These are phyloP conservation scores for Pseudomyrmex sp. DNA, from an alignment of 1,140 invertebrate species.

Conservation along the genomic window DNA sequence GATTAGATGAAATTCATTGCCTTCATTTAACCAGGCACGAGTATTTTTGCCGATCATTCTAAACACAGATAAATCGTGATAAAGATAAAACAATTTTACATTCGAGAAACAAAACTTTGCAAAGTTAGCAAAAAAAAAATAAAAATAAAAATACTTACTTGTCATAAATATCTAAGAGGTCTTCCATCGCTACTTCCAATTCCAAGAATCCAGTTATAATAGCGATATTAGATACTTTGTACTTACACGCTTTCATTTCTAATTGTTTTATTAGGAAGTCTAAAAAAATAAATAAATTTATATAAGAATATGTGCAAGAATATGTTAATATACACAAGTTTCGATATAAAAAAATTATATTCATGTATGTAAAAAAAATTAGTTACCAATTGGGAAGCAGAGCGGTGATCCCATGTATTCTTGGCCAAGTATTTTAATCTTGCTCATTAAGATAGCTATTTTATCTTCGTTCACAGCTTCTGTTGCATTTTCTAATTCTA, in stretches of 20 bases:
- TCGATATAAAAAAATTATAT: no score
- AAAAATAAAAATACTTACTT: constrained; percentile 86
- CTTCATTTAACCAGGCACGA: constrained; percentile 90
- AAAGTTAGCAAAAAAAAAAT: no score
- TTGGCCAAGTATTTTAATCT: constrained; percentile 90
- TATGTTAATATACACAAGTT: neutral
- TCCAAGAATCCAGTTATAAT: constrained; percentile 89
- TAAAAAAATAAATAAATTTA: constrained; percentile 75
- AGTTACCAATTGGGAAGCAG: constrained; percentile 90
- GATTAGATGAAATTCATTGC: constrained; percentile 91
- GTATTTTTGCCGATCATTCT: constrained; percentile 91
- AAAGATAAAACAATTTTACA: neutral
- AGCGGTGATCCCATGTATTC: constrained; percentile 90
- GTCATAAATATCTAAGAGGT: constrained; percentile 90
- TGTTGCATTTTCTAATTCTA: constrained; percentile 80
- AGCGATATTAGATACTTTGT: constrained; percentile 88
- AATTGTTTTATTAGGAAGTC: constrained; percentile 91
- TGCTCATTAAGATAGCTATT: constrained; percentile 89
- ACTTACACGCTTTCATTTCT: constrained; percentile 90
- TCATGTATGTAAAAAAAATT: constrained; percentile 1
- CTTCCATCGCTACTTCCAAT: constrained; percentile 89
- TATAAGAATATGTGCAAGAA: constrained; percentile 12
- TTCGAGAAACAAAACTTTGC: neutral
- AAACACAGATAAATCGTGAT: constrained; percentile 57
- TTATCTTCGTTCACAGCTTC: constrained; percentile 86